Percentiles rank a stretch among this genome's conserved stretches.
phyloP scores from a whole-genome alignment of 2,888 invertebrate genomes.

The Craniophora ligustri region DNA sequence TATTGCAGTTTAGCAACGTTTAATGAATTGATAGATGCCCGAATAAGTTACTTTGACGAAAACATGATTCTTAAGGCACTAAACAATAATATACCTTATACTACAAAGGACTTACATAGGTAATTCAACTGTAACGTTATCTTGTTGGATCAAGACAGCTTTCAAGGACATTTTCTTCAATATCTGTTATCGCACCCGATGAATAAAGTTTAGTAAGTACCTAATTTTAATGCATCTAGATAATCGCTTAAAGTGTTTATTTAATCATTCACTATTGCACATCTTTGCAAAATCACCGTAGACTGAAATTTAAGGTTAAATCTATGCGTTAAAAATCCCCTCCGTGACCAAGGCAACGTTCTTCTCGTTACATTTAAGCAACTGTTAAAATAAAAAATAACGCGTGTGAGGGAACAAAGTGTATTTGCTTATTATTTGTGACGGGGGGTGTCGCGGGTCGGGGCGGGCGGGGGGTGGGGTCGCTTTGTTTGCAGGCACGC shows the following conservation, averaged over 20 bases:
- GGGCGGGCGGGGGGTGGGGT: slow-evolving; percentile 45
- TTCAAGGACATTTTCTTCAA: not conserved
- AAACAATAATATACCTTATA: too few relatives aligned
- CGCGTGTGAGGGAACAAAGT: slow-evolving; percentile 68
- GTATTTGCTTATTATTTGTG: slow-evolving; percentile 77
- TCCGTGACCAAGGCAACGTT: slow-evolving; percentile 50
- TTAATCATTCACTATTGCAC: slow-evolving; percentile 6
- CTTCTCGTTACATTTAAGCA: slow-evolving; percentile 66
- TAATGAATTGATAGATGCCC: too few relatives aligned
- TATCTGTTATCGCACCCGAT: not conserved
- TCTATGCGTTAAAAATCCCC: slow-evolving; percentile 29
- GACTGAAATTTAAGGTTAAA: slow-evolving; percentile 11
- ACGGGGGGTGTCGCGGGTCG: slow-evolving; percentile 49
- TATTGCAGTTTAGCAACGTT: too few relatives aligned
- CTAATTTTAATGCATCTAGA: not conserved
- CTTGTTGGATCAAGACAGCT: not conserved
- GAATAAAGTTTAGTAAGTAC: not conserved
- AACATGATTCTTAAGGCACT: too few relatives aligned
- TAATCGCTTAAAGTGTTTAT: too few relatives aligned
- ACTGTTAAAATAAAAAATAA: slow-evolving; percentile 68
- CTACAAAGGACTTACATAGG: too few relatives aligned
- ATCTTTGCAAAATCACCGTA: slow-evolving; percentile 29
- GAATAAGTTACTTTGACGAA: too few relatives aligned
- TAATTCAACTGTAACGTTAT: not conserved
- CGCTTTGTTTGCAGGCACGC: slow-evolving; percentile 81